A percentile compares a stretch with the other conserved stretches of the same genome.
Conservation (phyloP, 2,797 vertebrate genomes). For the Poliocrania exsul region DNA sequence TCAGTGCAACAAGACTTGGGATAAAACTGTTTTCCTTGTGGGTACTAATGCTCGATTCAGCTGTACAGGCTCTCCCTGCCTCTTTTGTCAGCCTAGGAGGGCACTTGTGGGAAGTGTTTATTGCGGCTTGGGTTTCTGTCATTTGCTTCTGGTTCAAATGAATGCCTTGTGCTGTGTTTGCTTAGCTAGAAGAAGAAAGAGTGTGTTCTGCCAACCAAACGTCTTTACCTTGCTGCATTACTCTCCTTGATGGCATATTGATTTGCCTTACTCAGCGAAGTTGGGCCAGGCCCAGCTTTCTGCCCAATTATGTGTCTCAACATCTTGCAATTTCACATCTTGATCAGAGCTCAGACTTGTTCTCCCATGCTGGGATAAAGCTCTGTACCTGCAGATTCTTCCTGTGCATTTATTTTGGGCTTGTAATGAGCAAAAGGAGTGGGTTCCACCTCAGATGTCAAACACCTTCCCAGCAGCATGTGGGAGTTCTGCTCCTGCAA, state of each 20-base stretch:
- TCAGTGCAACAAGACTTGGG: background rate
- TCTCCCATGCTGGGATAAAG: background rate
- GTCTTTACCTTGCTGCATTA: background rate
- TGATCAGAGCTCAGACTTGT: background rate
- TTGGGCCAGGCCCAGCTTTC: background rate
- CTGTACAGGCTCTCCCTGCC: background rate
- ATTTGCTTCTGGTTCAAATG: background rate
- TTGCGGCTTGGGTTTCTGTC: background rate
- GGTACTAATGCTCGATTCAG: background rate
- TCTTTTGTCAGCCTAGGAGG: background rate
- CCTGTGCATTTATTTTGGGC: background rate
- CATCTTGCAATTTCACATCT: background rate
- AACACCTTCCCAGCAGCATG: fast-evolving
- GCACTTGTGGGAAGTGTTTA: background rate
- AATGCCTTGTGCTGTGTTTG: background rate
- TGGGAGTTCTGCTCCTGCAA: background rate
- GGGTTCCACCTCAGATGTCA: fast-evolving
- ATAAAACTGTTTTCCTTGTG: background rate
- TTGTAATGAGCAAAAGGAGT: background rate
- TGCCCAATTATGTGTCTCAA: background rate
- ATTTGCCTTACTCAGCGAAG: background rate
- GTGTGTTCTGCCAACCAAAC: background rate
- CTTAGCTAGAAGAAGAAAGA: background rate
- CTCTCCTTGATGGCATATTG: slow-evolving; percentile 15
- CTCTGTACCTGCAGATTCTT: background rate